Evolutionary conservation across 2,888 invertebrate genomes (phyloP).

Genomic region (Patella ulyssiponensis): DNA sequence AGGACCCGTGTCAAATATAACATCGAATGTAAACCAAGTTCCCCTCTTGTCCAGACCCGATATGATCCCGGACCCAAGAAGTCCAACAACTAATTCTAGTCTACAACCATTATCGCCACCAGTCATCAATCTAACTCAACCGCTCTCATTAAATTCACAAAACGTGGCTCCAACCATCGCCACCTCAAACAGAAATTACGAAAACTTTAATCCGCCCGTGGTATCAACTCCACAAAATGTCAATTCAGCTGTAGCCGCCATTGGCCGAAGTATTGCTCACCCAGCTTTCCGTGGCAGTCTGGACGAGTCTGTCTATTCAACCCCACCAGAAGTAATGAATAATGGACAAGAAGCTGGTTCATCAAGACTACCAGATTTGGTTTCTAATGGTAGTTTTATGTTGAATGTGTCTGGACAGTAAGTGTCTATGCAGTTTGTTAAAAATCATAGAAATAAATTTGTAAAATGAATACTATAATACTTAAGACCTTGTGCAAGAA

Average conservation of each 20-base stretch:
- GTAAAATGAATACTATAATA: too few relatives aligned
- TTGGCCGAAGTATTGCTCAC: neutral
- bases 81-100: neutral
- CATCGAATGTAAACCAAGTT: neutral
- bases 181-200: neutral
- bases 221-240: neutral
- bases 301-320: neutral
- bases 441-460: too few relatives aligned
- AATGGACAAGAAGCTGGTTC: neutral
- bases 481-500: too few relatives aligned
- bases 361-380: neutral
- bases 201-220: neutral
- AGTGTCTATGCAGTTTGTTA: too few relatives aligned
- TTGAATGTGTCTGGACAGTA: too few relatives aligned
- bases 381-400: neutral
- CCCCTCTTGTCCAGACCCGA: neutral
- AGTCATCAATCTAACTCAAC: neutral
- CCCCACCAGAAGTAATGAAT: neutral
- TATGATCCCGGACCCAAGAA: neutral
- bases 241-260: neutral
- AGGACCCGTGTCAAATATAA: neutral
- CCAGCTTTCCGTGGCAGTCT: constrained; percentile 7
- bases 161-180: neutral
- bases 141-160: neutral
- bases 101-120: neutral